A percentile compares a stretch with the other conserved stretches of the same genome.
Evolutionary conservation across 2,113 vertebrate genomes (phyloP).

Genomic region (Syngnathoides biaculeatus): DNA sequence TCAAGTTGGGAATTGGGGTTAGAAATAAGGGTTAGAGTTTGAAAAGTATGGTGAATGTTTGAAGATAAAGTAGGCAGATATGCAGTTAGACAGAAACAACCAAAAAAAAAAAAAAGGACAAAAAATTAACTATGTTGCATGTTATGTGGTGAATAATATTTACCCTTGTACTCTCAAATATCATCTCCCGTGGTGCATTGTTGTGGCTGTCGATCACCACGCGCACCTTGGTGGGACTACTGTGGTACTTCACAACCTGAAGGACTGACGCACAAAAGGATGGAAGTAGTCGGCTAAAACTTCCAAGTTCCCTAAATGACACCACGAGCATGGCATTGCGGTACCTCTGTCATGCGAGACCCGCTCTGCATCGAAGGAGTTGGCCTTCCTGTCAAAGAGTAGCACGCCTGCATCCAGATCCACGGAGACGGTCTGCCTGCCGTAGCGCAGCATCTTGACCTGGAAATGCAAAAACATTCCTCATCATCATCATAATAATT

Average conservation of each 20-base stretch:
- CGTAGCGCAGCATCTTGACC: slow-evolving; percentile 78
- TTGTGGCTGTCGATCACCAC: slow-evolving; percentile 76
- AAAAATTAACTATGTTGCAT: neutral
- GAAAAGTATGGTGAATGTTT: neutral
- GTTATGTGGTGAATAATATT: slow-evolving; percentile 18
- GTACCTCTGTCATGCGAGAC: slow-evolving; percentile 78
- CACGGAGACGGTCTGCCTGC: slow-evolving; percentile 71
- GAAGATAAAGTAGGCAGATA: too few relatives aligned
- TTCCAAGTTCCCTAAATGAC: neutral
- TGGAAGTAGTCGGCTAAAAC: neutral
- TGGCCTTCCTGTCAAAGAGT: slow-evolving; percentile 69
- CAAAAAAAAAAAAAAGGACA: too few relatives aligned
- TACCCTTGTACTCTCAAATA: slow-evolving; percentile 77
- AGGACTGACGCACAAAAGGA: slow-evolving; percentile 68
- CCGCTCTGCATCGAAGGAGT: slow-evolving; percentile 65
- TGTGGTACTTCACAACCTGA: slow-evolving; percentile 83
- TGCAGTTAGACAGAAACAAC: too few relatives aligned
- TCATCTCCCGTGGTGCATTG: slow-evolving; percentile 74
- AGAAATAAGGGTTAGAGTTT: neutral
- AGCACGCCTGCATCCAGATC: slow-evolving; percentile 77
- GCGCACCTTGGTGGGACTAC: slow-evolving; percentile 72
- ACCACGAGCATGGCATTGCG: neutral
- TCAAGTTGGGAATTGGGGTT: too few relatives aligned
- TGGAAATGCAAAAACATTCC: slow-evolving; percentile 31
- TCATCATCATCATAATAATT: neutral